Evolutionary conservation across 2,113 vertebrate genomes (phyloP), one percentile per base, ranked within the genome.

Genomic region (Erpornis zantholeuca): DNA sequence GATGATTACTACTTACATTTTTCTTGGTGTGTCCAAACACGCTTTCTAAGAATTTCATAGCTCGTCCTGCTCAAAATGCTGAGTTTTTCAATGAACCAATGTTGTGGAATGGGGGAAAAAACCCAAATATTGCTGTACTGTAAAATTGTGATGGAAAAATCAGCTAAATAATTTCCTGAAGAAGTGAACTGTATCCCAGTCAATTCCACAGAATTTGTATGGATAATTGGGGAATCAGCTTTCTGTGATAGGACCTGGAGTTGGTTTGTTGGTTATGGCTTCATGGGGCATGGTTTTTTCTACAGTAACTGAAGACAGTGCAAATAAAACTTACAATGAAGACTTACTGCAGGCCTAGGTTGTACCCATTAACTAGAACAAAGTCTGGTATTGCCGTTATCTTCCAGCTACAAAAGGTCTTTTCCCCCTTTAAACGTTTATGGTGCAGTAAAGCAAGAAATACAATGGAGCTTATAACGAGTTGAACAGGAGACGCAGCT

Each of bases 261-360:
- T 9, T 0, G 0, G 18, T 24, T 22, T 9, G 8, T 31, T 47
- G 24, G 19, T 21, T n/a, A 49, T 22, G 12, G 24, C 29, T 71
- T 66, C 38, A 79, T 0, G 9, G 20, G 28, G 20, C 45, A 9
- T 17, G 35, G 2, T 14, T 71, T 70, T 45, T 29, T 5, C 21
- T 27, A 11, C 6, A 6, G 16, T 35, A 53, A 57, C 38, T 44
- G 54, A 82, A 82, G 23, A 29, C 61, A 42, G 15, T 8, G 5
- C 78, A 82, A 82, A 69, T 75, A 69, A 65, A 85, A 66, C 35
- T 40, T 31, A 24, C 2, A 17, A 15, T 33, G 8, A 66, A n/a
- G 56, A 85, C 49, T 29, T 76, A 66, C 0, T 53, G 20, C 22
- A 68, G 21, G 20, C 13, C 5, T 29, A 36, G 42, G 38, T 8